Percentiles rank a stretch among this genome's conserved stretches.
Conservation (phyloP, 2,797 vertebrate species). For the Sebastes dallii region DNA sequence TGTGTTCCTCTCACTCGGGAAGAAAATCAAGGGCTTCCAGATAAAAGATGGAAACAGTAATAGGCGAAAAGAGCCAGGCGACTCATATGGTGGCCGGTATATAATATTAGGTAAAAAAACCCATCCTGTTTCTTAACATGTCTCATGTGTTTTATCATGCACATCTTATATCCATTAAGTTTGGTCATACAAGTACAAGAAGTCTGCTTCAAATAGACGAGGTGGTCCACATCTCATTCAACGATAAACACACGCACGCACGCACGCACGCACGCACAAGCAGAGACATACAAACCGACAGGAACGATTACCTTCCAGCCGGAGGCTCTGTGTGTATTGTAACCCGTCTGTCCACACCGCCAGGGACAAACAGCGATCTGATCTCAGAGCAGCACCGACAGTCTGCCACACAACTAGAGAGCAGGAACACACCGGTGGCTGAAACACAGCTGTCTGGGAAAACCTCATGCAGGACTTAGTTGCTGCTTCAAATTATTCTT, state of each 20-base stretch:
- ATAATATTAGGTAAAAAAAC: neutral
- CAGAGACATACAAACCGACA: slow-evolving; percentile 7
- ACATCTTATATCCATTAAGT: neutral
- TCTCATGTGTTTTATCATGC: neutral
- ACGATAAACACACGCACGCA: neutral
- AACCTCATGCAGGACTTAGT: neutral
- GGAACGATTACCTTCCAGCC: slow-evolving; percentile 40
- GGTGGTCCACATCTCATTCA: neutral
- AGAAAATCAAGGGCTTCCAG: slow-evolving; percentile 20
- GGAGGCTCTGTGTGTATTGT: slow-evolving; percentile 21
- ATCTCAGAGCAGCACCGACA: slow-evolving; percentile 47
- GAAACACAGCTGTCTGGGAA: slow-evolving; percentile 7
- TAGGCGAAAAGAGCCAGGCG: slow-evolving; percentile 20
- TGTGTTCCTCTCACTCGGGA: slow-evolving; percentile 19
- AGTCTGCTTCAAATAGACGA: slow-evolving; percentile 19
- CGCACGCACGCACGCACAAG: neutral
- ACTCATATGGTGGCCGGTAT: neutral
- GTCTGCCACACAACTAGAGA: slow-evolving; percentile 20
- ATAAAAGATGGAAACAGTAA: slow-evolving; percentile 32
- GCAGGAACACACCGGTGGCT: slow-evolving; percentile 14
- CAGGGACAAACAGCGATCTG: slow-evolving; percentile 29
- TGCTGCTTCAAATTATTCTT: neutral
- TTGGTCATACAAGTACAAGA: neutral
- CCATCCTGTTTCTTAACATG: neutral
- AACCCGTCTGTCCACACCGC: slow-evolving; percentile 22